These are phyloP conservation scores for Leptinotarsa undecemlineata DNA, from an alignment of 1,140 invertebrate genomes.

Conservation along the genomic window DNA sequence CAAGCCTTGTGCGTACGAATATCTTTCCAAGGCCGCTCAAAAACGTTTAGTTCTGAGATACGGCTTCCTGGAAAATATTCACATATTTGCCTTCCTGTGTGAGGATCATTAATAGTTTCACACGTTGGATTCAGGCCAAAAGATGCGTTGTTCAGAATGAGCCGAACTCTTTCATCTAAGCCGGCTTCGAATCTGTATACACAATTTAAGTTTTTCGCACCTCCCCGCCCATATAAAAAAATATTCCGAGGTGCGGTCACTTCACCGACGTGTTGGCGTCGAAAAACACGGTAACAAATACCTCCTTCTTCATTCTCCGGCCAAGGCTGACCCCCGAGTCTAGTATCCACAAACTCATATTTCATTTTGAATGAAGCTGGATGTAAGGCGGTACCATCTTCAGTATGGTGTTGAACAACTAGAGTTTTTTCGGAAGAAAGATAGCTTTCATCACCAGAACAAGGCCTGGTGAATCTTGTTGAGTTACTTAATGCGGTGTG, in stretches of 20 bases:
- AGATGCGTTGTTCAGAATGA: slow-evolving; percentile 73
- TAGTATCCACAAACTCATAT: slow-evolving; percentile 85
- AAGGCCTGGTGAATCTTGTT: slow-evolving; percentile 75
- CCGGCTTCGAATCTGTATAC: slow-evolving; percentile 74
- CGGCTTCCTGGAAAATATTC: slow-evolving; percentile 61
- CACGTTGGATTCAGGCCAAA: slow-evolving; percentile 70
- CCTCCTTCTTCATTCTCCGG: slow-evolving; percentile 54
- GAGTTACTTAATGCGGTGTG: slow-evolving; percentile 76
- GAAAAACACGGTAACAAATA: slow-evolving; percentile 62
- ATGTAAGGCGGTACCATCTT: slow-evolving; percentile 69
- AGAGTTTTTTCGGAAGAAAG: slow-evolving; percentile 68
- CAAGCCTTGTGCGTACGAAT: slow-evolving; percentile 66
- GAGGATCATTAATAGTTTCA: slow-evolving; percentile 69
- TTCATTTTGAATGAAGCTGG: slow-evolving; percentile 68
- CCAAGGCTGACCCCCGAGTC: slow-evolving; percentile 72
- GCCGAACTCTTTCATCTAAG: slow-evolving; percentile 64
- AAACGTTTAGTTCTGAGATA: slow-evolving; percentile 63
- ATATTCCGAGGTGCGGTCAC: slow-evolving; percentile 74
- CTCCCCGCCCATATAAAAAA: slow-evolving; percentile 76
- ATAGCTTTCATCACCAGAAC: slow-evolving; percentile 76
- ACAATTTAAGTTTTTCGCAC: slow-evolving; percentile 72
- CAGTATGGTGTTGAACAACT: slow-evolving; percentile 58
- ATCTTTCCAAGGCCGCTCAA: slow-evolving; percentile 69
- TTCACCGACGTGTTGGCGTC: slow-evolving; percentile 62
- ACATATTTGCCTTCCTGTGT: slow-evolving; percentile 62